These are phyloP conservation scores for Oncorhynchus nerka DNA, from an alignment of 2,113 vertebrate genomes.

Conservation along the genomic window DNA sequence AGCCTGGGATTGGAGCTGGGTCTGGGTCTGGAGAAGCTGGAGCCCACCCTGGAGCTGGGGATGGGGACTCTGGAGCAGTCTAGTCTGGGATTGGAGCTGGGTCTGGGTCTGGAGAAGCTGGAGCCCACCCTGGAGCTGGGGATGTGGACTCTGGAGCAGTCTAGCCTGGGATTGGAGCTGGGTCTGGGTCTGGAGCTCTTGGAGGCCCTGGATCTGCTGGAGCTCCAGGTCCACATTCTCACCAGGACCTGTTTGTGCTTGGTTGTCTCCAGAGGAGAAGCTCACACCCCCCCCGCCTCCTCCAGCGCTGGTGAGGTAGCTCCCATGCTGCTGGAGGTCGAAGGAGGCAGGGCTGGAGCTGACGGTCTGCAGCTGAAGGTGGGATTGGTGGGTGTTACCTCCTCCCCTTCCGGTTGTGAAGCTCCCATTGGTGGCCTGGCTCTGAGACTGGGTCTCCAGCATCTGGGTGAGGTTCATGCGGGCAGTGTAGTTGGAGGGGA, in stretches of 20 bases:
- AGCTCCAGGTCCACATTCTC: slow-evolving; percentile 49
- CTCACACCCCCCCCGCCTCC: slow-evolving; percentile 82
- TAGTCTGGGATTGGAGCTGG: too few species aligned
- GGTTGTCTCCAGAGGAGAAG: slow-evolving; percentile 84
- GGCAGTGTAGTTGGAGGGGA: slow-evolving; percentile 97
- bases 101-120: background rate
- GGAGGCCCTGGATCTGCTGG: background rate
- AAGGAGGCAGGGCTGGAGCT: slow-evolving; percentile 86
- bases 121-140: slow-evolving; percentile 20
- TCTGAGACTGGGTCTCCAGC: slow-evolving; percentile 84
- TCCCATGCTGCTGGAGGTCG: slow-evolving; percentile 91
- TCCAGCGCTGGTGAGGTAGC: slow-evolving; percentile 86
- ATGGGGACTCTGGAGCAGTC: background rate
- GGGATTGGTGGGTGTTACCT: slow-evolving; percentile 64
- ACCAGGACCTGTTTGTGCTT: slow-evolving; percentile 90
- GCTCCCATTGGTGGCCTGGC: slow-evolving; percentile 17
- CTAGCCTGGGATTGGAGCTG: too few species aligned
- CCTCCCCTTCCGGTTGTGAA: background rate
- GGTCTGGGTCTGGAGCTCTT: slow-evolving; percentile 53
- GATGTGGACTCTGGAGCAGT: background rate
- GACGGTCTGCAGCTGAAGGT: slow-evolving; percentile 76
- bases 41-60: slow-evolving; percentile 20
- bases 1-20: too few species aligned
- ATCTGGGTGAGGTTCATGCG: slow-evolving; percentile 99
- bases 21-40: background rate